Evolutionary conservation across 2,888 invertebrate genomes (phyloP), one percentile per base, ranked within the genome.

Genomic region (Pristionchus arcanus): DNA sequence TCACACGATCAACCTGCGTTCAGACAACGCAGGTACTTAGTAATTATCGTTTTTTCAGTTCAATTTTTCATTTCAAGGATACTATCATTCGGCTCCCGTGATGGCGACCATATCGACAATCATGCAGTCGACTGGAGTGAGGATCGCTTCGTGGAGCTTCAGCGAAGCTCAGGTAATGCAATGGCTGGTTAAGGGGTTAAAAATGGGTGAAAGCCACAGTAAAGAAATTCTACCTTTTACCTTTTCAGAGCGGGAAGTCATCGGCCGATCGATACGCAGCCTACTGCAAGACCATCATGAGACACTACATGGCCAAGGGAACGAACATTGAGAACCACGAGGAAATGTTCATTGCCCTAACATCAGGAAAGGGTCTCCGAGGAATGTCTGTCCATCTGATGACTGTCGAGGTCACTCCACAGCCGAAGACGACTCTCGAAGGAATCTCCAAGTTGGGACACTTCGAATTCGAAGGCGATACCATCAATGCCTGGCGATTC

Each of bases 301-400:
- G 81, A 25, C 21, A 42, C n/a, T 49, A 49, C 81, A 49, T 81
- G 81, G 11, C 81, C 42, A 81, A 81, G 81, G 81, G 81, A n/a
- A 42, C 19, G 49, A n/a, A 81, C 53, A 81, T 81, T 49, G 81
- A 81, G 2, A 81, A 42, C 13, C 49, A 49, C 15, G 81, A 49
- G 21, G 15, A 53, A 2, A 81, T 81, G 81, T 81, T 81, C 81
- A 42, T n/a, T 9, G 81, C 81, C 15, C 81, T 81, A 25, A 81
- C 49, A 0, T 19, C 11, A 28, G 81, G 81, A 3, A 81, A 81
- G n/a, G 49, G 42, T 1, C 53, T 81, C 0, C 49, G 81, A 49
- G 81, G 81, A 49, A 49, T 81, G 81, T 81, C 81, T 9, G 81
- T 81, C 28, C 81, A 81, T 81, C 81, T 81, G n/a, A 49, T 21